phyloP scores from a whole-genome alignment of 1,140 invertebrate genomes.

The Drosophila kurseongensis region DNA sequence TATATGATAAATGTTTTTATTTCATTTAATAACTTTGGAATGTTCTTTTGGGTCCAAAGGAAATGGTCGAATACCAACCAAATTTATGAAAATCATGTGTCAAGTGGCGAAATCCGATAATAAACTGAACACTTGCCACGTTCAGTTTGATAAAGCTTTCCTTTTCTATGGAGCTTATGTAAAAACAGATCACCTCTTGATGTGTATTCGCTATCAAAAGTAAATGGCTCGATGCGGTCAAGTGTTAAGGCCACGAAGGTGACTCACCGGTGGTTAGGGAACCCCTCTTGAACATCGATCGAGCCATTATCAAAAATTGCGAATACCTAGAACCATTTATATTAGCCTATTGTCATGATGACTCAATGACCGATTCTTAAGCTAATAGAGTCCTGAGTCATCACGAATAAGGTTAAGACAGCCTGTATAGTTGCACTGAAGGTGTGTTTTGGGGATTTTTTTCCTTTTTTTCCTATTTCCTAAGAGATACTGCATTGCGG shows the following conservation, averaged over 20 bases:
- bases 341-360: slow-evolving; percentile 33
- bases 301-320: slow-evolving; percentile 42
- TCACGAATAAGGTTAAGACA: slow-evolving; percentile 8
- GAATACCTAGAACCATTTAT: slow-evolving; percentile 34
- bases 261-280: slow-evolving; percentile 56
- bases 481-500: slow-evolving; percentile 12
- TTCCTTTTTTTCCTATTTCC: not conserved
- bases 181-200: slow-evolving; percentile 9
- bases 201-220: slow-evolving; percentile 1
- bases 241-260: slow-evolving; percentile 2
- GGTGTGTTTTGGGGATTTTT: slow-evolving; percentile 1
- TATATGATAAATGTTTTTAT: no score
- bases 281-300: slow-evolving; percentile 52
- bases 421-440: slow-evolving; percentile 1
- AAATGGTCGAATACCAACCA: no score
- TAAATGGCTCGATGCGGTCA: slow-evolving; percentile 33
- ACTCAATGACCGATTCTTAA: slow-evolving; percentile 35
- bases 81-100: no score
- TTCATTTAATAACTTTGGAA: no score
- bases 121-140: no score
- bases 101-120: no score
- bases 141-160: not conserved
- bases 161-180: not conserved
- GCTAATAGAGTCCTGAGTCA: slow-evolving; percentile 41
- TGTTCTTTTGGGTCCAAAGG: no score